Evolutionary conservation across 2,888 invertebrate genomes (phyloP).

Genomic region (Nemurella pictetii): DNA sequence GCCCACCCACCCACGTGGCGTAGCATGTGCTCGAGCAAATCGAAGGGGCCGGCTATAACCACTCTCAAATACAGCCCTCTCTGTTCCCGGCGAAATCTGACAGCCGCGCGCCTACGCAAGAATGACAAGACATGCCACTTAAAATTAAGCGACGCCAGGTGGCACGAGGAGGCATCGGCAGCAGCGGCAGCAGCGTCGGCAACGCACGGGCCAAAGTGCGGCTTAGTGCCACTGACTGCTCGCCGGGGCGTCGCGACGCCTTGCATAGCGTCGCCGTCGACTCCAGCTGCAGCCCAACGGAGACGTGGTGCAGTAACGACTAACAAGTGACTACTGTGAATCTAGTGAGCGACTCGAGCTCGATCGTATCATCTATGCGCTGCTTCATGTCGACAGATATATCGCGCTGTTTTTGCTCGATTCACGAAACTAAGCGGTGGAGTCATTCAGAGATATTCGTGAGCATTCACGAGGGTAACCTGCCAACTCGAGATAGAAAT

Average conservation of each 20-base stretch:
- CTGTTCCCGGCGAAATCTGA: background rate
- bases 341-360: background rate
- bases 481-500: slow-evolving; percentile 18
- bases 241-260: slow-evolving; percentile 2
- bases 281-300: background rate
- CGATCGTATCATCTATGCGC: background rate
- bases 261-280: background rate
- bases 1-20: background rate
- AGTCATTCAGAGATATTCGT: background rate
- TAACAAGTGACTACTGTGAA: no score
- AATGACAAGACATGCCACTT: slow-evolving; percentile 37
- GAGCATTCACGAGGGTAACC: background rate
- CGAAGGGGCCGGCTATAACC: background rate
- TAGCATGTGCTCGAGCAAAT: background rate
- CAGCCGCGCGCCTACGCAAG: slow-evolving; percentile 11
- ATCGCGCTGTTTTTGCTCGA: background rate
- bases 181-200: background rate
- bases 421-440: background rate
- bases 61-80: background rate
- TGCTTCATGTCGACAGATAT: slow-evolving; percentile 5
- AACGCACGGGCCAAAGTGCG: background rate
- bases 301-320: background rate
- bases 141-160: slow-evolving; percentile 38
- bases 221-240: background rate
- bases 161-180: background rate